Base-by-base conservation (phyloP, 2,888 invertebrate genomes). In the Drosophila antonietae region DNA sequence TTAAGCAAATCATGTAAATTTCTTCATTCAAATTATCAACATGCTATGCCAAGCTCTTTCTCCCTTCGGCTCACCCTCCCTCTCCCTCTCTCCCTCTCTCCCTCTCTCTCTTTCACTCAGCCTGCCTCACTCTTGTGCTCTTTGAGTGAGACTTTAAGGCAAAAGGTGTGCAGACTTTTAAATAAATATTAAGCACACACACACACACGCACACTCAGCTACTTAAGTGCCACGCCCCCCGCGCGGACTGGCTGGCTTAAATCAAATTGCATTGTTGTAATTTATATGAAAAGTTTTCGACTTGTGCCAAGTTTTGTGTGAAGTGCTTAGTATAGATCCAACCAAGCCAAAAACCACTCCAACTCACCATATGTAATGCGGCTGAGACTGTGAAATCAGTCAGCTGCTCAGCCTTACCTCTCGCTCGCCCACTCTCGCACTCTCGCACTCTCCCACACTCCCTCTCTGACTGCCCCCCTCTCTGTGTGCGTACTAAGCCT, bases 1-100 rank as follows among this genome's bases (percentile, higher is more conserved):
- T 81, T 81, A 73, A 63, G 76, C 79, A 86, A 88, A 86, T 87
- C 84, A 86, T 88, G 87, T 81, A 84, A 87, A 81, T 75, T 86
- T 81, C 80, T 76, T 68, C 71, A 76, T 79, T 79, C 89, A 81
- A 85, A 85, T 86, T 86, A 85, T 81, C 68, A 72, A 70, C 69
- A 76, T 41, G n/a, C 23, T 3, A 20, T 3, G 20, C n/a, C 10
- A n/a, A 10, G 41, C 23, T 23, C 53, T 1, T n/a, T 14, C 23
- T 63, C 52, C 44, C 33, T 39, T 41, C 9, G 39, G 60, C 67
- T 58, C 56, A 41, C 47, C 18, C 9, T 2, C 49, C 44, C 33
- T 37, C 15, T 57, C 43, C 49, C 64, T 53, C 59, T 58, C 33
- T 14, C 33, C 1, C 20, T 10, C 39, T 6, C 18, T 63, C 56